Conservation (phyloP, 2,888 invertebrate genomes). For the Luperina testacea region DNA sequence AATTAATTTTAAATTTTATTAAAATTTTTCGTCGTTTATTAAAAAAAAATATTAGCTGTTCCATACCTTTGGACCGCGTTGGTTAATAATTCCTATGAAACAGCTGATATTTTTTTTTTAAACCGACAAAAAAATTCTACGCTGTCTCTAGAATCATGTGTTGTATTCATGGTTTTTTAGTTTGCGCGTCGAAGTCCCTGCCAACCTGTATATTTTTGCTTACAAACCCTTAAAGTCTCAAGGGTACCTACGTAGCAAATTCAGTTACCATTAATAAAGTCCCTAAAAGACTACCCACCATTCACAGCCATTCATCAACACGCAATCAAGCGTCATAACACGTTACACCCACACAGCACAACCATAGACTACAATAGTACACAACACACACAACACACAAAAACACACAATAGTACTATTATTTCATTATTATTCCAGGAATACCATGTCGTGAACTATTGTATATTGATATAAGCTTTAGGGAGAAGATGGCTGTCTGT, state of each 20-base stretch:
- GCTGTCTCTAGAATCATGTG: too few relatives aligned
- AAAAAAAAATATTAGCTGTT: too few relatives aligned
- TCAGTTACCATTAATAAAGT: not conserved
- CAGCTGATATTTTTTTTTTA: too few relatives aligned
- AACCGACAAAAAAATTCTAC: too few relatives aligned
- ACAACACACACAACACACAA: too few relatives aligned
- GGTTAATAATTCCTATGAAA: too few relatives aligned
- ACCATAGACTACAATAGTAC: not conserved
- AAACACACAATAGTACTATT: not conserved
- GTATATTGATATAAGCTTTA: not conserved
- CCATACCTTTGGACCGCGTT: too few relatives aligned
- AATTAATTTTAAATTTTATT: too few relatives aligned
- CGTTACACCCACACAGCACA: constrained; percentile 26
- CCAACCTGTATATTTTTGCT: not conserved
- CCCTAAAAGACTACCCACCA: not conserved
- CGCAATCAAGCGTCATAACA: not conserved
- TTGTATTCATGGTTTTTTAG: too few relatives aligned
- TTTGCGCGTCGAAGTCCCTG: too few relatives aligned
- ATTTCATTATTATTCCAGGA: constrained; percentile 31
- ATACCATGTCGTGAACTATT: constrained; percentile 20
- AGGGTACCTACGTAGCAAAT: not conserved
- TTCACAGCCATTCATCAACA: not conserved
- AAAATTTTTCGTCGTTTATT: too few relatives aligned
- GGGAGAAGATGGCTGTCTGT: not conserved
- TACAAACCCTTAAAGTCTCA: not conserved